Percentiles rank a stretch among this genome's conserved stretches.
Evolutionary conservation across 2,888 invertebrate species (phyloP).

Genomic region (Apotomis capreana): DNA sequence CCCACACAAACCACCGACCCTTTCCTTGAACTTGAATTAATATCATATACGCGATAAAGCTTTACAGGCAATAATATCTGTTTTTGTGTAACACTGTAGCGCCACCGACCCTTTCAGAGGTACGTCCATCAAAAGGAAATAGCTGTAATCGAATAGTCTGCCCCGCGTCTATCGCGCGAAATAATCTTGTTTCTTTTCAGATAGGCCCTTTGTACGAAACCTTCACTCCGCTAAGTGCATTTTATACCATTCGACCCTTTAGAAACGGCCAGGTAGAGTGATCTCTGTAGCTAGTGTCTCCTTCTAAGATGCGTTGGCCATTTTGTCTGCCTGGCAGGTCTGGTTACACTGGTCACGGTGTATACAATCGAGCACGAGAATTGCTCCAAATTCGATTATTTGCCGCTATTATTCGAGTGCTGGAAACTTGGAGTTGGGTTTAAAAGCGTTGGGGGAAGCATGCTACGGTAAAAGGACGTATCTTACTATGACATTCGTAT

Average conservation of each 20-base stretch:
- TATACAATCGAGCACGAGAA: constrained; percentile 60
- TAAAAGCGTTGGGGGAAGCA: constrained; percentile 54
- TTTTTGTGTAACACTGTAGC: constrained; percentile 29
- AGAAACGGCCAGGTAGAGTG: constrained; percentile 52
- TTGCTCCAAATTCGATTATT: constrained; percentile 76
- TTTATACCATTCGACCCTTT: constrained; percentile 70
- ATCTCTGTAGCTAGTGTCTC: constrained; percentile 43
- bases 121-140: constrained; percentile 47
- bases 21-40: too few species aligned
- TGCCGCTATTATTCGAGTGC: constrained; percentile 65
- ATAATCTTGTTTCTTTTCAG: constrained; percentile 64
- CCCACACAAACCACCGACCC: too few species aligned
- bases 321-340: constrained; percentile 43
- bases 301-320: neutral
- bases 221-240: constrained; percentile 68
- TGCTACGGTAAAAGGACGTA: too few species aligned
- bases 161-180: constrained; percentile 58
- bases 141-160: constrained; percentile 50
- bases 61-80: neutral
- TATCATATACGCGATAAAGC: too few species aligned
- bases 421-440: constrained; percentile 63
- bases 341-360: constrained; percentile 47
- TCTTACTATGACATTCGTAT: too few species aligned
- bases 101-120: constrained; percentile 44
- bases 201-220: constrained; percentile 65